Conservation (phyloP, 2,113 vertebrate genomes). For the Dasyurus viverrinus region DNA sequence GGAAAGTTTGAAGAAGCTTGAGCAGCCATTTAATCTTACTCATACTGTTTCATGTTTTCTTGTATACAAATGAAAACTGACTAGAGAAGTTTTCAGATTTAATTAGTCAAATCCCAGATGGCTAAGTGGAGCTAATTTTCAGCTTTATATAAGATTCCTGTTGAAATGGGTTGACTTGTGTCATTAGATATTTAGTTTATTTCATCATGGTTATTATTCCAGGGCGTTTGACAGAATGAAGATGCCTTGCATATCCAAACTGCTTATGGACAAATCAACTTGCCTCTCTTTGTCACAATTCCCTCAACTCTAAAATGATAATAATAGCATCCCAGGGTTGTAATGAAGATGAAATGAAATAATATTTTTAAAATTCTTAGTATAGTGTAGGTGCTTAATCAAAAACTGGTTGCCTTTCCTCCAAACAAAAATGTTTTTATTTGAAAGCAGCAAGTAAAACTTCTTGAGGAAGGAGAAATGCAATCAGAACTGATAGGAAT, state of each 20-base stretch:
- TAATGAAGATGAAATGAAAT: too few relatives aligned
- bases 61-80: background rate
- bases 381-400: too few relatives aligned
- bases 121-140: background rate
- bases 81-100: background rate
- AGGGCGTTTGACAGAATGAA: background rate
- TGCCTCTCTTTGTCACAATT: too few relatives aligned
- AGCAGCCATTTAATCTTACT: background rate
- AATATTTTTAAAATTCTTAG: too few relatives aligned
- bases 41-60: background rate
- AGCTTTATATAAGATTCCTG: fast-evolving
- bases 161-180: fast-evolving
- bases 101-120: background rate
- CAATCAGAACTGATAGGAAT: too few relatives aligned
- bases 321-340: too few relatives aligned
- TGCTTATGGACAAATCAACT: too few relatives aligned
- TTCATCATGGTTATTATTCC: background rate
- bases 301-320: too few relatives aligned
- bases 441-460: too few relatives aligned
- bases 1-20: background rate
- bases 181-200: background rate
- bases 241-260: background rate
- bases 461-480: too few relatives aligned
- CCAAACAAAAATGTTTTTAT: too few relatives aligned
- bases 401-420: too few relatives aligned